These are phyloP conservation scores for Brachypodius melanocephalos DNA, from an alignment of 2,113 vertebrate genomes.

Conservation along the genomic window DNA sequence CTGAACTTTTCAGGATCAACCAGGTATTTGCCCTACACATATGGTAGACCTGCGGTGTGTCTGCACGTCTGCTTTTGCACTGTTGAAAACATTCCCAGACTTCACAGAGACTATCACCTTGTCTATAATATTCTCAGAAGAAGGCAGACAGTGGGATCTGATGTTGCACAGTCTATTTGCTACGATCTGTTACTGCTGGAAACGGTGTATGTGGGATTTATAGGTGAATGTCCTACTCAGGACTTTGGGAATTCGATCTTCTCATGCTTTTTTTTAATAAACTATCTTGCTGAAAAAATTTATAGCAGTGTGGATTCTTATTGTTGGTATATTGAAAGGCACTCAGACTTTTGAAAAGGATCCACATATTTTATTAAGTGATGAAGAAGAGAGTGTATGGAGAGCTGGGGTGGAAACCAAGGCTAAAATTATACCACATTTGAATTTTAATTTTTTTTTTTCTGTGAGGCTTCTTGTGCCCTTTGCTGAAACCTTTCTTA, in stretches of 20 bases:
- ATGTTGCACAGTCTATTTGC: not conserved
- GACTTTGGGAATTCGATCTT: not conserved
- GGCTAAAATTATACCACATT: not conserved
- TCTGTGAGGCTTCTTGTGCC: not conserved
- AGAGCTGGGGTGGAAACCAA: not conserved
- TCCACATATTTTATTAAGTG: not conserved
- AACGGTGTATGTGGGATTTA: not conserved
- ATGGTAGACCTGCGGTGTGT: not conserved
- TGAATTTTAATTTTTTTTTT: not conserved
- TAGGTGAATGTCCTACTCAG: not conserved
- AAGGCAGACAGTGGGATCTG: not conserved
- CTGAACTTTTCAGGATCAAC: not conserved
- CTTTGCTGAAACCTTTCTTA: not conserved
- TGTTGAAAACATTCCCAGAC: constrained; percentile 27
- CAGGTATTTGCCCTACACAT: not conserved
- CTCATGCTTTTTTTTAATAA: constrained; percentile 7
- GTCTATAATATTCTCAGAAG: not conserved
- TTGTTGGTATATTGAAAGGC: not conserved
- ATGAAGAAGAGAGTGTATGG: not conserved
- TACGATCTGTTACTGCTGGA: constrained; percentile 31
- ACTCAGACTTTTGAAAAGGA: not conserved
- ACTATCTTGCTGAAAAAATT: not conserved
- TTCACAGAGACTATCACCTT: not conserved
- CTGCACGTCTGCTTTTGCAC: not conserved
- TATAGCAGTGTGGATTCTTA: not conserved